phyloP scores from a whole-genome alignment of 2,797 vertebrate species.

The Rhabdophis nuchalis region DNA sequence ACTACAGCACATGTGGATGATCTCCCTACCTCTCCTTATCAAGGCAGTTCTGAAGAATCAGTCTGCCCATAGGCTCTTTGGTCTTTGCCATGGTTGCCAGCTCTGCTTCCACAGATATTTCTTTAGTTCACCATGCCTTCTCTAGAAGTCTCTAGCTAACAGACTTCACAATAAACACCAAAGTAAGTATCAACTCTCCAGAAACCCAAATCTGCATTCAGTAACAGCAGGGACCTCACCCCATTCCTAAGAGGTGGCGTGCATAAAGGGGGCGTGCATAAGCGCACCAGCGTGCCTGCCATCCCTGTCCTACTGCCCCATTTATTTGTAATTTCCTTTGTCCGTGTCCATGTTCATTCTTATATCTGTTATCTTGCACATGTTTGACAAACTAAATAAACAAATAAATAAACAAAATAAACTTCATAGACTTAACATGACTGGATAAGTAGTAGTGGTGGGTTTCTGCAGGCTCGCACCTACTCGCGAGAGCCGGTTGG shows the following conservation, averaged over 20 bases:
- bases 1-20: background rate
- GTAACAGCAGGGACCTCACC: background rate
- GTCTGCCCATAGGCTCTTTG: background rate
- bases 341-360: too few relatives aligned
- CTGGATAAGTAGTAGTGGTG: background rate
- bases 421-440: background rate
- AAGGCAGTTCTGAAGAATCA: background rate
- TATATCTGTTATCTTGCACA: too few relatives aligned
- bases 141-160: background rate
- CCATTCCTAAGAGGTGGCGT: too few relatives aligned
- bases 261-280: too few relatives aligned
- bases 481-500: too few relatives aligned
- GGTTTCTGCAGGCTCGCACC: too few relatives aligned
- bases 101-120: background rate
- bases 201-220: background rate
- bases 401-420: background rate
- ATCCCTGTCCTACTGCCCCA: too few relatives aligned
- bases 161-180: background rate
- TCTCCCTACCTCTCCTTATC: background rate
- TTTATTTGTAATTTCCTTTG: too few relatives aligned
- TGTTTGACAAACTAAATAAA: too few relatives aligned
- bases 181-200: background rate
- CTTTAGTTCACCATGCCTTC: background rate
- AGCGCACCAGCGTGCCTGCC: too few relatives aligned
- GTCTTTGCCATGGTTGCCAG: background rate